Conservation (phyloP, 1,140 invertebrate genomes). For the Zaprionus kolodkinae region DNA sequence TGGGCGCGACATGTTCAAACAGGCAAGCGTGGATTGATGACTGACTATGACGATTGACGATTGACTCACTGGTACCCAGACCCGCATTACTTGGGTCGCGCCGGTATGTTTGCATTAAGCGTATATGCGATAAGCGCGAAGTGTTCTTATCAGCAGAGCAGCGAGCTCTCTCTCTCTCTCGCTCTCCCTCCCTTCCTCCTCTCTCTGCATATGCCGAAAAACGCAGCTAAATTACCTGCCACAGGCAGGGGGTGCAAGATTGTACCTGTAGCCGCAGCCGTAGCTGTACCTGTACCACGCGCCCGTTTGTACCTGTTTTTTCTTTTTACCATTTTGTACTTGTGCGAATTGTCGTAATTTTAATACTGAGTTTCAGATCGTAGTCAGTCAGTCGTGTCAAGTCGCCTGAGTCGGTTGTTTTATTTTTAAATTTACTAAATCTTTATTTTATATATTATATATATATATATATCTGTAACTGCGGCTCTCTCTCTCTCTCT, state of each 20-base stretch:
- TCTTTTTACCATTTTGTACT: background rate
- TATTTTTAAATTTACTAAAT: too few relatives aligned
- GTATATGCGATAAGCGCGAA: constrained; percentile 7
- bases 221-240: background rate
- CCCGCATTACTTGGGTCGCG: constrained; percentile 28
- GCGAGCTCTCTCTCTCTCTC: background rate
- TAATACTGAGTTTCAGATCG: background rate
- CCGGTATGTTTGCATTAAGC: background rate
- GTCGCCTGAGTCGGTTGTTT: background rate
- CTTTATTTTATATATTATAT: too few relatives aligned
- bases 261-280: background rate
- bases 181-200: too few relatives aligned
- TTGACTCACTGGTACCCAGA: constrained; percentile 24
- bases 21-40: constrained; percentile 20
- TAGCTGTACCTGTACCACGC: background rate
- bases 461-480: background rate
- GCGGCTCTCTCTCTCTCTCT: background rate
- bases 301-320: too few relatives aligned
- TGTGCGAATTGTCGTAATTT: constrained; percentile 5
- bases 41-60: background rate
- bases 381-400: background rate
- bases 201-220: background rate
- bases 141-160: constrained; percentile 16
- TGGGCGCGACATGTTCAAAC: constrained; percentile 41
- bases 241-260: background rate